Evolutionary conservation across 2,888 invertebrate species (phyloP).

Genomic region (Cancer borealis): DNA sequence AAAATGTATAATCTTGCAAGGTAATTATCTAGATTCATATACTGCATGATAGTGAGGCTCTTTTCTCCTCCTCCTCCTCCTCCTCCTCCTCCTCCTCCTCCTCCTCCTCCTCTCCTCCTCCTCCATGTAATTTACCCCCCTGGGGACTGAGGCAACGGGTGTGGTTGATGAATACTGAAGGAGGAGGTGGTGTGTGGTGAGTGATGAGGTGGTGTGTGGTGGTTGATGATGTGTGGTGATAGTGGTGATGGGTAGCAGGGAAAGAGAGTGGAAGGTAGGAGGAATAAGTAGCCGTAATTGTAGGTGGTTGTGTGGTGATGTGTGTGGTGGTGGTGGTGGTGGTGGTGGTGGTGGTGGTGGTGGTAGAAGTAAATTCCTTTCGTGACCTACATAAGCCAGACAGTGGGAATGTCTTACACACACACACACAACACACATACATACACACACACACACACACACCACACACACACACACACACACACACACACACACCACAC

Average conservation of each 20-base stretch:
- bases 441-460: slow-evolving; percentile 14
- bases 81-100: neutral
- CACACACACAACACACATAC: slow-evolving; percentile 22
- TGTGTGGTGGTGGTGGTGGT: too few species aligned
- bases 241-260: neutral
- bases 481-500: slow-evolving; percentile 28
- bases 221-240: neutral
- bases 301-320: too few species aligned
- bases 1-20: too few species aligned
- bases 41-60: too few species aligned
- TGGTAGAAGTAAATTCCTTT: neutral
- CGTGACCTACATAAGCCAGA: neutral
- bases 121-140: neutral
- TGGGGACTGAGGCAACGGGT: neutral
- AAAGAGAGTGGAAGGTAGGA: too few species aligned
- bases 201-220: neutral
- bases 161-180: neutral
- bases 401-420: neutral
- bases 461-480: slow-evolving; percentile 42
- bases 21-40: too few species aligned
- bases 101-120: too few species aligned
- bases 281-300: too few species aligned
- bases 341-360: too few species aligned
- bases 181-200: neutral
- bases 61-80: neutral